A percentile compares a stretch with the other conserved stretches of the same genome.
These are phyloP conservation scores for Camponotus floridanus DNA, from an alignment of 1,140 invertebrate species.

Conservation along the genomic window DNA sequence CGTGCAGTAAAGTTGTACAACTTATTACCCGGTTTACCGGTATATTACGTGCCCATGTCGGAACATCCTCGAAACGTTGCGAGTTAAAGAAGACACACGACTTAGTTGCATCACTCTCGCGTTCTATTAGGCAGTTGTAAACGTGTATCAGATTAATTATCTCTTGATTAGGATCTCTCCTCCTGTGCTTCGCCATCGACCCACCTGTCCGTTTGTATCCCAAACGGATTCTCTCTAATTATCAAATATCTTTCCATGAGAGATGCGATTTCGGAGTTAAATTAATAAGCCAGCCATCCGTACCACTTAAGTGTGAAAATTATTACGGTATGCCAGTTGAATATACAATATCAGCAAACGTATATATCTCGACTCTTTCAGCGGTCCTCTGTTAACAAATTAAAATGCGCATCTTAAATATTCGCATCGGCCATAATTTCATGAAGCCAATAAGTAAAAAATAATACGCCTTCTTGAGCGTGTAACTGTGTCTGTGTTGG, in stretches of 20 bases:
- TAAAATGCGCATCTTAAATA: conserved; percentile 27
- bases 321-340: conserved; percentile 18
- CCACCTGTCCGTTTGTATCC: conserved; percentile 49
- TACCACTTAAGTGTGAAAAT: conserved; percentile 9
- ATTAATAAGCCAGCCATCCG: conserved; percentile 30
- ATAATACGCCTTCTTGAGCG: neutral
- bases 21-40: conserved; percentile 19
- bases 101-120: conserved; percentile 21
- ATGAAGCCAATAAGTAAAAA: conserved; percentile 15
- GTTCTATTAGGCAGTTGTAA: conserved; percentile 46
- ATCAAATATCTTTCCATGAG: conserved; percentile 14
- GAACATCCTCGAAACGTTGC: neutral
- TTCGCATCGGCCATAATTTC: conserved; percentile 15
- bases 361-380: conserved; percentile 8
- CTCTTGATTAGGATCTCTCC: conserved; percentile 54
- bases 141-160: conserved; percentile 43
- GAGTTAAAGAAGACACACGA: conserved; percentile 44
- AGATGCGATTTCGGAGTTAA: conserved; percentile 1
- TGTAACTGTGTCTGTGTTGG: too few relatives aligned
- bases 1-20: conserved; percentile 8
- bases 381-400: conserved; percentile 1
- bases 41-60: neutral
- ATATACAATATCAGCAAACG: conserved; percentile 4
- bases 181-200: conserved; percentile 21
- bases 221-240: conserved; percentile 34